phyloP scores from a whole-genome alignment of 2,888 invertebrate genomes.

The Bugula neritina region DNA sequence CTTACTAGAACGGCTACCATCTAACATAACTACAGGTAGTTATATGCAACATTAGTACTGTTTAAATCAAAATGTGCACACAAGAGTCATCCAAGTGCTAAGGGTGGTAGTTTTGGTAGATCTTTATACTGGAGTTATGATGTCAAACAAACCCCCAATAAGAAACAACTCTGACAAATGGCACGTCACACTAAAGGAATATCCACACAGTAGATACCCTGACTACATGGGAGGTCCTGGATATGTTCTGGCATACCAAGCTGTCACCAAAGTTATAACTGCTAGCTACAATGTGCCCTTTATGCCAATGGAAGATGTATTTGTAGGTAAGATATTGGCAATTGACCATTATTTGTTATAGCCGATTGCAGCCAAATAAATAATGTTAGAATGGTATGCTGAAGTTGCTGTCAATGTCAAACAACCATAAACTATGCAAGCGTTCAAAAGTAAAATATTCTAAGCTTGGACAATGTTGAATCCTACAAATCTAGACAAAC shows the following conservation, averaged over 20 bases:
- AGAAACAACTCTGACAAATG: slow-evolving; percentile 21
- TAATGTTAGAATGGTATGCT: no score
- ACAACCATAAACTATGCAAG: no score
- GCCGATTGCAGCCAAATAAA: no score
- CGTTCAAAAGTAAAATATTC: no score
- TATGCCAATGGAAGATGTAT: slow-evolving; percentile 28
- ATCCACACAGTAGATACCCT: slow-evolving; percentile 26
- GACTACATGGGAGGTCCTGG: slow-evolving; percentile 25
- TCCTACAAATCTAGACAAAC: no score
- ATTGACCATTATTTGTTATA: no score
- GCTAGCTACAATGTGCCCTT: slow-evolving; percentile 18
- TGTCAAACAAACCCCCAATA: neutral
- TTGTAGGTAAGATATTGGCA: slow-evolving; percentile 14
- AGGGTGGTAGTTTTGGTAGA: no score
- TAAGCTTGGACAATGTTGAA: no score
- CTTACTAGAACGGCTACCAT: slow-evolving; percentile 1
- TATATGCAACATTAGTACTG: no score
- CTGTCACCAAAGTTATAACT: neutral
- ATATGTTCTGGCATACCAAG: slow-evolving; percentile 25
- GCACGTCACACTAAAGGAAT: slow-evolving; percentile 19
- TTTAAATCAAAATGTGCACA: no score
- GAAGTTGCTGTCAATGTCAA: no score
- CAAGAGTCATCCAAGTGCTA: no score
- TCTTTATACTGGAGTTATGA: slow-evolving; percentile 19
- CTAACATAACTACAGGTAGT: neutral